phyloP scores from a whole-genome alignment of 2,797 vertebrate genomes.

The Emydoidea blandingii region DNA sequence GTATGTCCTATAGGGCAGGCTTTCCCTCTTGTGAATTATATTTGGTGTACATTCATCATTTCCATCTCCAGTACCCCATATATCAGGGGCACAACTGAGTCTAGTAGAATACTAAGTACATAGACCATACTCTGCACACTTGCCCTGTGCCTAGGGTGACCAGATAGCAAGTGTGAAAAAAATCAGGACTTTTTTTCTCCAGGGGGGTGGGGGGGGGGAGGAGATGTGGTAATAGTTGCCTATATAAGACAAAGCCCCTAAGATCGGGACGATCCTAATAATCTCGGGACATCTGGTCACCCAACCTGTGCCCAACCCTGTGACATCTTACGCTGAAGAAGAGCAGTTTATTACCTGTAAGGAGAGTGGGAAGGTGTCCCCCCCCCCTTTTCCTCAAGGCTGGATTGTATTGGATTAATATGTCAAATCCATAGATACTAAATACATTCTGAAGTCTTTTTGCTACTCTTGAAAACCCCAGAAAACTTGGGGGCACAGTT shows the following conservation, averaged over 20 bases:
- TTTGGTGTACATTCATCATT: neutral
- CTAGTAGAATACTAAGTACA: neutral
- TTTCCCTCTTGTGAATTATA: fast-evolving
- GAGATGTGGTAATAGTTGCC: too few relatives aligned
- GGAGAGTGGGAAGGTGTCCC: neutral
- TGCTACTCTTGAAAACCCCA: constrained; percentile 2
- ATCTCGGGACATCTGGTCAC: too few relatives aligned
- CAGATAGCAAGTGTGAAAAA: too few relatives aligned
- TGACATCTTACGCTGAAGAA: fast-evolving
- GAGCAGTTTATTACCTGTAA: neutral
- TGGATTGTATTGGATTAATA: constrained; percentile 4
- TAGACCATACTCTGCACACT: neutral
- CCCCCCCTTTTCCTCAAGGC: neutral
- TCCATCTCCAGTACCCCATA: neutral
- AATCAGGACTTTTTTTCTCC: neutral
- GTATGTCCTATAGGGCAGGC: neutral
- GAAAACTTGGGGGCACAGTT: neutral
- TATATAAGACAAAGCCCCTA: neutral
- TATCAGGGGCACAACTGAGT: neutral
- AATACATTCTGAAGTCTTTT: neutral
- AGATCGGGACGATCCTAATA: too few relatives aligned
- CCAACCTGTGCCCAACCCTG: neutral
- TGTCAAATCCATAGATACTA: neutral
- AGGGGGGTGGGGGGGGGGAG: too few relatives aligned
- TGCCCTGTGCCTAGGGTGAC: neutral